Conservation (phyloP, 2,113 vertebrate genomes). For the Tretioscincus oriximinensis region DNA sequence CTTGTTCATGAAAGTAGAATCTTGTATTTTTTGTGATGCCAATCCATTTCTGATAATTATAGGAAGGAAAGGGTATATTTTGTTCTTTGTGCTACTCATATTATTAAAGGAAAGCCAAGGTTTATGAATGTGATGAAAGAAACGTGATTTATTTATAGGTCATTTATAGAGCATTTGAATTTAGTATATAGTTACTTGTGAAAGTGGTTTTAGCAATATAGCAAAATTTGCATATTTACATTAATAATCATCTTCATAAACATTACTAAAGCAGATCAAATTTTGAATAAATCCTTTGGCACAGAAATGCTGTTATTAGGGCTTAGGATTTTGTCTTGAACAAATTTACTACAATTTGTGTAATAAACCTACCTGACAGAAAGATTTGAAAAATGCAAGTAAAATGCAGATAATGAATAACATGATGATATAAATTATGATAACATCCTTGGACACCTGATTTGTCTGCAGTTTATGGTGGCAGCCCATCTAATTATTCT, state of each 20-base stretch:
- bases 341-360: constrained; percentile 23
- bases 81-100: neutral
- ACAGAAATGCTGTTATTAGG: constrained; percentile 42
- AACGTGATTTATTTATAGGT: constrained; percentile 41
- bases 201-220: constrained; percentile 32
- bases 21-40: neutral
- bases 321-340: constrained; percentile 38
- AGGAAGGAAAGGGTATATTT: neutral
- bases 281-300: constrained; percentile 41
- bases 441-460: constrained; percentile 41
- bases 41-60: neutral
- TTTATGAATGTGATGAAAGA: neutral
- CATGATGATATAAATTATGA: constrained; percentile 41
- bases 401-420: constrained; percentile 39
- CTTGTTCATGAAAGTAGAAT: neutral
- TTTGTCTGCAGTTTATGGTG: constrained; percentile 38
- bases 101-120: neutral
- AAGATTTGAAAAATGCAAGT: constrained; percentile 46
- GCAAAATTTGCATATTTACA: constrained; percentile 36
- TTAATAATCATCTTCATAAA: constrained; percentile 29
- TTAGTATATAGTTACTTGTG: constrained; percentile 24
- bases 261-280: constrained; percentile 40
- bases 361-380: constrained; percentile 39
- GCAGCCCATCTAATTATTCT: constrained; percentile 53
- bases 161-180: constrained; percentile 36